A percentile compares a stretch with the other conserved stretches of the same genome.
phyloP scores from a whole-genome alignment of 1,140 invertebrate species.

The Pseudomyrmex sp. region DNA sequence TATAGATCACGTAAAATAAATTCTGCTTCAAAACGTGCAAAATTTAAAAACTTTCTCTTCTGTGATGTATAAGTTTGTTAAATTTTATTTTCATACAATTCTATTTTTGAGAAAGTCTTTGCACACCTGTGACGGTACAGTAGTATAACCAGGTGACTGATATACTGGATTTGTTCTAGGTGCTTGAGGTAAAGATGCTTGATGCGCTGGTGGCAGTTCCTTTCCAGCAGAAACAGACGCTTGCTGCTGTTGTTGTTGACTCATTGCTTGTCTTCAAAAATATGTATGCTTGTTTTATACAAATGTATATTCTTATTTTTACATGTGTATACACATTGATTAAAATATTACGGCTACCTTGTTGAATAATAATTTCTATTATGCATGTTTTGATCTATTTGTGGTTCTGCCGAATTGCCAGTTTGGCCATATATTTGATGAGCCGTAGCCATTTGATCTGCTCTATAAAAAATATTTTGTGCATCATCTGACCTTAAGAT shows the following conservation, averaged over 20 bases:
- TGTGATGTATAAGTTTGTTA: no score
- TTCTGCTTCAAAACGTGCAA: no score
- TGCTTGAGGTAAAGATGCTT: conserved; percentile 82
- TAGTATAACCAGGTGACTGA: conserved; percentile 77
- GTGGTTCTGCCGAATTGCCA: conserved; percentile 77
- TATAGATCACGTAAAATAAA: neutral
- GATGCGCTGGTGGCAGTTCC: conserved; percentile 83
- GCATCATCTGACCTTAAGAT: neutral
- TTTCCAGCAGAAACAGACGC: conserved; percentile 75
- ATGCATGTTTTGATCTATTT: conserved; percentile 82
- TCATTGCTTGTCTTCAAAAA: conserved; percentile 78
- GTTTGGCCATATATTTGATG: conserved; percentile 83
- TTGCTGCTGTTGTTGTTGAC: conserved; percentile 80
- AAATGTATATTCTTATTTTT: neutral
- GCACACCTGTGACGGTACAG: conserved; percentile 78
- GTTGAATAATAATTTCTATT: conserved; percentile 83
- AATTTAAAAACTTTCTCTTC: no score
- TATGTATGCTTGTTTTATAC: conserved; percentile 9
- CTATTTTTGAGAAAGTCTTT: no score
- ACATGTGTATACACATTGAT: neutral
- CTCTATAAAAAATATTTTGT: conserved; percentile 66
- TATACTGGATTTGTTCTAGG: conserved; percentile 77
- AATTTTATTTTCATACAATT: no score
- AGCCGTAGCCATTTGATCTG: conserved; percentile 80
- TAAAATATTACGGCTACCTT: conserved; percentile 71